Evolutionary conservation across 1,140 invertebrate species (phyloP).

Genomic region (Drosophila serrata): DNA sequence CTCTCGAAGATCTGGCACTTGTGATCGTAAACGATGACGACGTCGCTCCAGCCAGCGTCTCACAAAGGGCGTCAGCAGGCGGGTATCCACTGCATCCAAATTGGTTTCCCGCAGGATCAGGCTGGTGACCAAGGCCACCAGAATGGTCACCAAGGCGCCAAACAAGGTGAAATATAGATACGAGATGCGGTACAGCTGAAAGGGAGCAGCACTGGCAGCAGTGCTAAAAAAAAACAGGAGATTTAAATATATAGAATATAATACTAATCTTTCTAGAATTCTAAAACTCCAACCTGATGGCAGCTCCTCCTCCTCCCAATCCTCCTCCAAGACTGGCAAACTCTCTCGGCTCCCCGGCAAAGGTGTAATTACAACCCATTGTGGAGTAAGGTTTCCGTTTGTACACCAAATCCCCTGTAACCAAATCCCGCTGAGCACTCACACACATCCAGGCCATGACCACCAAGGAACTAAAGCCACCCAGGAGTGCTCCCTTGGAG

Average conservation of each 20-base stretch:
- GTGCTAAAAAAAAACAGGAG: neutral
- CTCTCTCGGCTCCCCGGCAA: conserved; percentile 61
- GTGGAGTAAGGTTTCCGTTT: conserved; percentile 89
- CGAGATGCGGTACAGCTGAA: conserved; percentile 86
- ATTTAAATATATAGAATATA: neutral
- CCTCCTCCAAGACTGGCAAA: conserved; percentile 47
- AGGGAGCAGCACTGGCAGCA: conserved; percentile 24
- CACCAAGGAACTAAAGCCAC: conserved; percentile 90
- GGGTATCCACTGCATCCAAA: conserved; percentile 87
- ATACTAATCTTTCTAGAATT: neutral
- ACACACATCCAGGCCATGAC: conserved; percentile 94
- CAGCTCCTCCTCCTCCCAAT: conserved; percentile 22
- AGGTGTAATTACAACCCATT: conserved; percentile 90
- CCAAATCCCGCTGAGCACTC: conserved; percentile 91
- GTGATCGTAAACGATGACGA: conserved; percentile 42
- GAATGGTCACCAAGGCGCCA: conserved; percentile 89
- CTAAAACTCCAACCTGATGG: conserved; percentile 31
- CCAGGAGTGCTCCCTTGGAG: conserved; percentile 90
- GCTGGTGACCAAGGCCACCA: conserved; percentile 87
- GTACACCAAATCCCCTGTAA: conserved; percentile 87
- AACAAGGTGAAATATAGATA: conserved; percentile 90
- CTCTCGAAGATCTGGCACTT: conserved; percentile 34
- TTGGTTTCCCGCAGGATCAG: conserved; percentile 86
- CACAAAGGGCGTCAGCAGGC: conserved; percentile 89
- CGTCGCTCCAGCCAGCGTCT: conserved; percentile 87